A percentile compares a stretch with the other conserved stretches of the same genome.
These are phyloP conservation scores for Vesta saturnalis DNA, from an alignment of 2,888 invertebrate genomes.

Conservation along the genomic window DNA sequence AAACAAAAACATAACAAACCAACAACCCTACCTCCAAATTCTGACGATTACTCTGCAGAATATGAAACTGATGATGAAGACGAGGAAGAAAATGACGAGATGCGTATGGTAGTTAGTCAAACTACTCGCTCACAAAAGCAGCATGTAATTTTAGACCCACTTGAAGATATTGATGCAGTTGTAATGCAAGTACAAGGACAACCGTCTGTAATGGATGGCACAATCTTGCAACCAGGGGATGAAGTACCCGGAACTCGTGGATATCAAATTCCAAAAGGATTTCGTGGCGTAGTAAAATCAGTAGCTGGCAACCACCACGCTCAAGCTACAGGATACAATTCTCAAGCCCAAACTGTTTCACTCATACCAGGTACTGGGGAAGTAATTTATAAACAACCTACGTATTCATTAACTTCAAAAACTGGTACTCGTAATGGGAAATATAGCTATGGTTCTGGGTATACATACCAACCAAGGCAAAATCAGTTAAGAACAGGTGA, in stretches of 20 bases:
- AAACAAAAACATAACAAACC: conserved; percentile 13
- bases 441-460: conserved; percentile 56
- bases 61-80: conserved; percentile 62
- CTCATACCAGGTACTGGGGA: conserved; percentile 55
- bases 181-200: conserved; percentile 69
- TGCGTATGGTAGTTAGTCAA: conserved; percentile 61
- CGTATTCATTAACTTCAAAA: conserved; percentile 56
- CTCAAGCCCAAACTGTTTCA: conserved; percentile 75
- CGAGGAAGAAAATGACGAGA: conserved; percentile 63
- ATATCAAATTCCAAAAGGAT: conserved; percentile 74
- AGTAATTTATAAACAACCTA: conserved; percentile 54
- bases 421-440: conserved; percentile 53
- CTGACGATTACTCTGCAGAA: conserved; percentile 63
- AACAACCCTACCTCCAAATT: conserved; percentile 39
- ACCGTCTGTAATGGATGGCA: conserved; percentile 65
- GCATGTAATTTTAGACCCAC: conserved; percentile 69
- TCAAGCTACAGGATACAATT: conserved; percentile 69
- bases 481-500: conserved; percentile 55
- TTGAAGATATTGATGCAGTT: conserved; percentile 67
- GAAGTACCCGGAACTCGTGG: conserved; percentile 73
- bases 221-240: conserved; percentile 72
- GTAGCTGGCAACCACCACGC: conserved; percentile 70
- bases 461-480: conserved; percentile 55
- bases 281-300: conserved; percentile 73
- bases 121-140: conserved; percentile 69